Base-by-base conservation (phyloP, 2,888 invertebrate genomes). In the Drosophila maculinotata region DNA sequence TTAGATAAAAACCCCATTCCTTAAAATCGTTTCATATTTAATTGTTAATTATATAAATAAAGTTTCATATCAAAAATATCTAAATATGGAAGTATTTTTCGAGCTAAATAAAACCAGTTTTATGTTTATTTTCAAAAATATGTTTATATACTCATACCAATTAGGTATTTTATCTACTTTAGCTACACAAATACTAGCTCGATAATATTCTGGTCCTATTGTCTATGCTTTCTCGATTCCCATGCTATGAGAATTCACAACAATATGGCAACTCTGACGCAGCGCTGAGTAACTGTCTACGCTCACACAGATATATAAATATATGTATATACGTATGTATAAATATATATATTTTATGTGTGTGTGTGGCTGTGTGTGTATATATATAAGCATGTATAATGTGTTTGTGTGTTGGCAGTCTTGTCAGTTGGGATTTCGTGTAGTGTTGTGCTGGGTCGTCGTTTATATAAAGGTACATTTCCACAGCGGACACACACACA, bases 351-450 rank as follows among this genome's bases (percentile, higher is more conserved):
- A 60, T 54, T 70, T 41, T 49, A 47, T 51, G 57, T 52, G 65
- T 69, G 57, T 65, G 57, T 52, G 58, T 64, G 17, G 38, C n/a
- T 62, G 17, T 45, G 28, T 66, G 41, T 38, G 44, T 64, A 38
- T 60, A 54, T 64, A 42, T 77, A 66, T 73, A 60, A 64, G 53
- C 67, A 31, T 68, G 54, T 63, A 63, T 72, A 45, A 60, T 69
- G 83, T 56, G 62, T 39, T 44, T 69, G 73, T 74, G 65, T 53
- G 76, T 51, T 75, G 65, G 65, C 54, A 79, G 76, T 81, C 83
- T 88, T 89, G 89, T 89, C 90, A 89, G 89, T 89, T 89, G 89
- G 89, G 88, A 88, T 89, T 88, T 87, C 64, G 82, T 83, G 79
- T 86, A 86, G 88, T 79, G 76, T 69, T 75, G 76, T 65, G 71